These are phyloP conservation scores for Endotricha flammealis DNA, from an alignment of 2,888 invertebrate species.

Conservation along the genomic window DNA sequence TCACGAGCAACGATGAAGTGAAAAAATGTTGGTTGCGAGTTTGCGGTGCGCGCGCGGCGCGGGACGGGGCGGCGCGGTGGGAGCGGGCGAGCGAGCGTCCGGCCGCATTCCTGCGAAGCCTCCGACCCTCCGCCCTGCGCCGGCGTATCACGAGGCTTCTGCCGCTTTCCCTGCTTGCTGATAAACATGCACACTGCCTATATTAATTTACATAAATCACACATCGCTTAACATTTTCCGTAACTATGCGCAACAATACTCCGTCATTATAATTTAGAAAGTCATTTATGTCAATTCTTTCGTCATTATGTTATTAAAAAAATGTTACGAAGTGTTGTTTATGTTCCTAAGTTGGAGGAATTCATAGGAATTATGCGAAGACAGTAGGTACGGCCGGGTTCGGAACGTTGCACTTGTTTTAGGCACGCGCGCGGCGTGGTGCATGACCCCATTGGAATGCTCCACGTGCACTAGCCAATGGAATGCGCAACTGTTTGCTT, in stretches of 20 bases:
- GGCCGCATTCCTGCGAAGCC: constrained; percentile 71
- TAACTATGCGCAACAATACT: too few relatives aligned
- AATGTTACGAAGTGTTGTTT: too few relatives aligned
- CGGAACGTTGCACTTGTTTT: constrained; percentile 66
- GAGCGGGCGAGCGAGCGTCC: constrained; percentile 32
- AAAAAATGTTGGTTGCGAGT: constrained; percentile 8
- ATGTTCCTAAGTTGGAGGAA: too few relatives aligned
- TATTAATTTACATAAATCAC: too few relatives aligned
- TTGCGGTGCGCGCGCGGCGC: constrained; percentile 14
- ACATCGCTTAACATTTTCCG: too few relatives aligned
- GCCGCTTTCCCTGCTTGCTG: constrained; percentile 50
- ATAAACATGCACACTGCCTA: too few relatives aligned
- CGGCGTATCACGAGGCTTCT: constrained; percentile 29
- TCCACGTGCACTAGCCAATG: constrained; percentile 73
- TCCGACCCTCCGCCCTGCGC: constrained; percentile 46
- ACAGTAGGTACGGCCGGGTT: constrained; percentile 29
- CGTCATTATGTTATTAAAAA: too few relatives aligned
- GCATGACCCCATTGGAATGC: constrained; percentile 75
- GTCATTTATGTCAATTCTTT: too few relatives aligned
- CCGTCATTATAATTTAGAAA: too few relatives aligned
- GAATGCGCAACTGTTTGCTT: constrained; percentile 77
- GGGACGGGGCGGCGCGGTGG: constrained; percentile 17
- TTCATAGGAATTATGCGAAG: constrained; percentile 31
- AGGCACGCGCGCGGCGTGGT: constrained; percentile 65
- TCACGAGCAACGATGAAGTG: constrained; percentile 1